Evolutionary conservation across 2,797 vertebrate genomes (phyloP), one percentile per base, ranked within the genome.

Genomic region (Telmatherina bonti): DNA sequence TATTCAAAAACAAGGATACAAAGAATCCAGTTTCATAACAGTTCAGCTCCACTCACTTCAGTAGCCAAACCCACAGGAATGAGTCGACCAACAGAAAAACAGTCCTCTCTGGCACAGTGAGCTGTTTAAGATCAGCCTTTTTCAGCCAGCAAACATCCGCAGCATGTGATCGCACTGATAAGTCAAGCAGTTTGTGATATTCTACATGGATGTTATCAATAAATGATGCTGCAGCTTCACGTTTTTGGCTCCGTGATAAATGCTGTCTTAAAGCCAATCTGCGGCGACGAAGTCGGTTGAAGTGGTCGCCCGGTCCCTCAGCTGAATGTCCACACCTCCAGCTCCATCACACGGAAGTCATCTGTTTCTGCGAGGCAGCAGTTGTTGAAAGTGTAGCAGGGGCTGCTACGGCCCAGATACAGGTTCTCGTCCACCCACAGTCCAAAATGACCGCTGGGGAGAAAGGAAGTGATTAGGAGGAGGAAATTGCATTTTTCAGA

Each of bases 321-420:
- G 88, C 84, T 84, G 82, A 96, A 95, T 6, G 92, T 94, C 95
- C 95, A 96, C 75, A 93, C 94, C 79, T 96, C 95, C 54, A 96
- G 78, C 84, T 95, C 94, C 85, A 95, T 91, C 65, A 96, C 79
- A 5, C 88, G 82, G 86, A 96, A 96, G 85, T 96, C 95, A 1
- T 89, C 93, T 0, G 90, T 93, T 83, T 93, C 92, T 0, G 95
- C 91, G 53, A 96, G 92, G 85, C 93, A 93, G 60, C 93, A 93
- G 87, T 96, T 96, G 71, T 94, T 94, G 78, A 96, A 96, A 4
- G 95, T 96, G 81, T 86, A 91, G 82, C 95, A 96, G 54, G 94
- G 94, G 74, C 92, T 94, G 87, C 94, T 95, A 78, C 91, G 89
- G 61, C 95, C 95, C 64, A 93, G 72, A 59, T 94, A 94, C 78